Conservation (phyloP, 2,797 vertebrate species). For the Coccyzus lansbergi region DNA sequence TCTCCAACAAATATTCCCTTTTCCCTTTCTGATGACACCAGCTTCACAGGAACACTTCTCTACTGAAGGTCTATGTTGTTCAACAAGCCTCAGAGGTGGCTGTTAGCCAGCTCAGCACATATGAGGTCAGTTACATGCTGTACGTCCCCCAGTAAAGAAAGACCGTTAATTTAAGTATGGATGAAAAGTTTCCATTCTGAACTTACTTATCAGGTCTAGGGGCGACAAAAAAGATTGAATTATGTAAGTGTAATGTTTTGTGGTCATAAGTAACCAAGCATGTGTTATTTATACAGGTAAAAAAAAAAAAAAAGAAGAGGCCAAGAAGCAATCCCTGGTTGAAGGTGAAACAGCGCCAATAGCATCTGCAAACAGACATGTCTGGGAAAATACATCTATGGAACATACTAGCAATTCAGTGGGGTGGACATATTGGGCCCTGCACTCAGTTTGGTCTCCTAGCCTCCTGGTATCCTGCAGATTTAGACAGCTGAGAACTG, state of each 20-base stretch:
- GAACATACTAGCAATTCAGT: background rate
- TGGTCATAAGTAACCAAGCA: background rate
- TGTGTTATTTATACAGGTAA: background rate
- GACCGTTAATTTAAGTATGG: too few species aligned
- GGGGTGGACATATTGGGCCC: background rate
- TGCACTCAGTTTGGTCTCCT: accelerated
- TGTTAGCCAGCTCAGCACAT: background rate
- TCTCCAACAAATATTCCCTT: background rate
- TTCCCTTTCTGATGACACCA: background rate
- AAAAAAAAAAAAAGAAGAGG: background rate
- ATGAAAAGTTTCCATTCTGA: background rate
- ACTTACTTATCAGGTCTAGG: background rate
- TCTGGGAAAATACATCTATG: background rate
- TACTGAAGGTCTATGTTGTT: background rate
- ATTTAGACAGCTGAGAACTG: background rate
- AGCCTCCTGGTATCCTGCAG: background rate
- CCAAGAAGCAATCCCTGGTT: background rate
- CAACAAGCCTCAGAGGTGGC: background rate
- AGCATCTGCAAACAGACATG: accelerated
- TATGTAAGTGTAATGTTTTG: background rate
- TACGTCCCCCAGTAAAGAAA: background rate
- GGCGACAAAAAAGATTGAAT: background rate
- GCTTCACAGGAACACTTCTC: background rate
- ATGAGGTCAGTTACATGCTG: background rate
- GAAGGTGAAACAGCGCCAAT: background rate